Evolutionary conservation across 1,140 invertebrate species (phyloP).

Genomic region (Aphelinus atriplicis): DNA sequence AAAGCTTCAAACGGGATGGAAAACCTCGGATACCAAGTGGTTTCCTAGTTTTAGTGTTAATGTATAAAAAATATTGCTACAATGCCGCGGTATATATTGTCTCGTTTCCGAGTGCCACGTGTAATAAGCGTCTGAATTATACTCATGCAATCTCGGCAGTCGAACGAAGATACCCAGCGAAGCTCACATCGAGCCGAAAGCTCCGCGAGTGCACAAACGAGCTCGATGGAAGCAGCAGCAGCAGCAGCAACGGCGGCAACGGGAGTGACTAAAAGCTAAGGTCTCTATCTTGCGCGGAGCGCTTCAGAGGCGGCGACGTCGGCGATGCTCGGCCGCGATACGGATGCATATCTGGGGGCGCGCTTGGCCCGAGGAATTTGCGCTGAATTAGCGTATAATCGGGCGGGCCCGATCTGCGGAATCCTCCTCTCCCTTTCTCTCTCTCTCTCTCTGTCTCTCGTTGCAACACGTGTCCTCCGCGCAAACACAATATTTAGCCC

Average conservation of each 20-base stretch:
- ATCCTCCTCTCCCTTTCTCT: not conserved
- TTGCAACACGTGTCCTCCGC: slow-evolving; percentile 22
- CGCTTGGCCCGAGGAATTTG: slow-evolving; percentile 55
- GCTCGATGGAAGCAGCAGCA: no score
- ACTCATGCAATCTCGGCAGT: no score
- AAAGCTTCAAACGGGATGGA: no score
- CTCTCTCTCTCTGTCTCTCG: not conserved
- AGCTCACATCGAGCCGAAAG: not conserved
- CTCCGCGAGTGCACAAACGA: not conserved
- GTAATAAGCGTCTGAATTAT: no score
- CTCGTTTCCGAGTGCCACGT: no score
- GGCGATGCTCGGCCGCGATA: slow-evolving; percentile 61
- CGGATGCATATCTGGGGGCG: slow-evolving; percentile 58
- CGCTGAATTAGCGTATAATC: slow-evolving; percentile 67
- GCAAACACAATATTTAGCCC: slow-evolving; percentile 29
- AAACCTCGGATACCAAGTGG: no score
- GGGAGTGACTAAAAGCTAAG: not conserved
- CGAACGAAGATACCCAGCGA: no score
- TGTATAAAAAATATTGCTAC: no score
- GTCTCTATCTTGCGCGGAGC: slow-evolving; percentile 22
- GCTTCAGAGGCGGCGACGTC: not conserved
- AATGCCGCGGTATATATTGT: no score
- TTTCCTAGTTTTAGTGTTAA: no score
- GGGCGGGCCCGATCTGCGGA: slow-evolving; percentile 58
- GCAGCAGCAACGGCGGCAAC: no score